Conservation (phyloP, 1,140 invertebrate genomes). For the Apis florea region DNA sequence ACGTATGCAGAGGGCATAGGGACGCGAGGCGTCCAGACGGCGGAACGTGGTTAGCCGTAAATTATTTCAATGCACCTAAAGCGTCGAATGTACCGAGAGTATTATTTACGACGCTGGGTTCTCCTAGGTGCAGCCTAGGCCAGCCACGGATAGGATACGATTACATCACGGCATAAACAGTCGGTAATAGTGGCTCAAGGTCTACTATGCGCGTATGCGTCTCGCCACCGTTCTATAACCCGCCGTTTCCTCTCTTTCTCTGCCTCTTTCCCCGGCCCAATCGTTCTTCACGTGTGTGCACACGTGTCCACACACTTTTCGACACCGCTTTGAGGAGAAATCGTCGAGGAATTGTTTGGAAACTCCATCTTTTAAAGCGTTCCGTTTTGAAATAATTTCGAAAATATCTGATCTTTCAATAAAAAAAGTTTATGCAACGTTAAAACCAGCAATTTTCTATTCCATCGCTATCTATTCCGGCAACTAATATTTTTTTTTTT, state of each 20-base stretch:
- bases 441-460: too few relatives aligned
- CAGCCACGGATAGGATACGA: slow-evolving; percentile 60
- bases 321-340: too few relatives aligned
- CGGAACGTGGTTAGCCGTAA: slow-evolving; percentile 58
- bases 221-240: slow-evolving; percentile 28
- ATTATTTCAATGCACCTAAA: slow-evolving; percentile 63
- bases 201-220: slow-evolving; percentile 59
- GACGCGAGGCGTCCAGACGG: slow-evolving; percentile 26
- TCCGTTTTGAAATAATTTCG: too few relatives aligned
- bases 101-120: slow-evolving; percentile 65
- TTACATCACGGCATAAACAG: slow-evolving; percentile 70
- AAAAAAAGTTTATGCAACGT: too few relatives aligned
- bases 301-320: not conserved
- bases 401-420: too few relatives aligned
- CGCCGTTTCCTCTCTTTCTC: not conserved
- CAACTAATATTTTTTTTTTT: too few relatives aligned
- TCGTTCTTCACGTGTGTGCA: not conserved
- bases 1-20: not conserved
- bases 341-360: too few relatives aligned
- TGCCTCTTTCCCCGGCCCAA: not conserved
- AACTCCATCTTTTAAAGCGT: too few relatives aligned
- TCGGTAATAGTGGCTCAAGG: slow-evolving; percentile 72
- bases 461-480: too few relatives aligned
- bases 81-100: slow-evolving; percentile 46
- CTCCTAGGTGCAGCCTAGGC: slow-evolving; percentile 59